Evolutionary conservation across 2,113 vertebrate species (phyloP), one percentile per base, ranked within the genome.

Genomic region (Spilogale gracilis): DNA sequence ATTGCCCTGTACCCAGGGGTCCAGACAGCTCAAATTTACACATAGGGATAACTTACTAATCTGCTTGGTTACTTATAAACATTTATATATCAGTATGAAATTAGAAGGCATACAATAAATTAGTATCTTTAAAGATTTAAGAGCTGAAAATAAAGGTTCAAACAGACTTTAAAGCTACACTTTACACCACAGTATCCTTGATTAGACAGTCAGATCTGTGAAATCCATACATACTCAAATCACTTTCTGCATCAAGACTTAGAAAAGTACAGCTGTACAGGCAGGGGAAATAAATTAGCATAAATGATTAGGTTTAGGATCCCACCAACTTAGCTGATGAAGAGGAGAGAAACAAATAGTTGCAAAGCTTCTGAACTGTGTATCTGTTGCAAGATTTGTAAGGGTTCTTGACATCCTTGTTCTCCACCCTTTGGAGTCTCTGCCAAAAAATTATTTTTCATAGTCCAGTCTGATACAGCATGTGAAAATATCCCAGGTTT

Each of bases 41-140:
- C 58, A 69, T 10, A 95, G 48, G 73, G 52, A 82, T 65, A 95
- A 89, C 3, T 91, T 52, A 60, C 32, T 25, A 87, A 85, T 89
- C 43, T 27, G 14, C 25, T 91, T 96, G 20, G 63, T 52, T 61
- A 32, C 43, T 67, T 81, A 92, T 45, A 92, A 61, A 96, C 32
- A 21, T 52, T 79, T 91, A 91, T 91, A 92, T 60, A 82, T 13
- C n/a, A 71, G 27, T 17, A 73, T 81, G 23, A 60, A 52, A 76
- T 92, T 89, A 83, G 38, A 85, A 92, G 88, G 50, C 54, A 78
- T 23, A 87, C 10, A 78, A 76, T 58, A 90, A 93, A 73, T 54
- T 82, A 12, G 23, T 74, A 20, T 69, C 65, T 90, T 93, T 52
- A 81, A 96, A 89, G 21, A 89, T 76, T 67, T 63, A 93, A 88